Base-by-base conservation (phyloP, 2,888 invertebrate species). In the Ryuthela nishihirai region DNA sequence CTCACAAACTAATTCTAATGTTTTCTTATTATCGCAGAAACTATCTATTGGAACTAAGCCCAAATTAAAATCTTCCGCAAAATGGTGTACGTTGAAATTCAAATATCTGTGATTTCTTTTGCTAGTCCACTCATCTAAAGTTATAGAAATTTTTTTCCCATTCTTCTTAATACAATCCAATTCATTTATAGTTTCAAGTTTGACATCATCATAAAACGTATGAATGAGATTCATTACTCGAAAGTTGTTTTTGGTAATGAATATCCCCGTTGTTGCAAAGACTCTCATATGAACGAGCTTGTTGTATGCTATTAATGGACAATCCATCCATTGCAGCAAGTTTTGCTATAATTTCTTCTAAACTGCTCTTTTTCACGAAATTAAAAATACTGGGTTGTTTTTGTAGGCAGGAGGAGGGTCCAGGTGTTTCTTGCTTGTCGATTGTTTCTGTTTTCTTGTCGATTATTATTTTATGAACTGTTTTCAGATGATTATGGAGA, bases 291-390 rank as follows among this genome's bases (percentile, higher is more conserved):
- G 34, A 34, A 34, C 2, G 9, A 34, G 34, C 34, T 34, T 10
- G 9, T 34, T 34, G 34, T 34, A 34, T 10, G 34, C 34, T 34
- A 34, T 34, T 34, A 34, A 34, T 34, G 6, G 34, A 34, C 9
- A 34, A 34, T 34, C 3, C 15, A 34, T 5, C 34, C 34, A 34
- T 34, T 34, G n/a, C n/a, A n/a, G n/a, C n/a, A n/a, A n/a, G n/a
- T n/a, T n/a, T n/a, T n/a, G n/a, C n/a, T n/a, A n/a, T 34, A 34
- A 34, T 34, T 34, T 34, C 34, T 34, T 34, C 34, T 34, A 34
- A 34, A 34, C 1, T 34, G 34, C 34, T 34, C 29, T 12, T 29
- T 34, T 34, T 5, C 34, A 34, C 17, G 29, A 29, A 29, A 29
- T 29, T 29, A 29, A 34, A 34, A 34, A 34, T 34, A 34, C 10